phyloP scores from a whole-genome alignment of 2,113 vertebrate genomes.

The Labrus mixtus region DNA sequence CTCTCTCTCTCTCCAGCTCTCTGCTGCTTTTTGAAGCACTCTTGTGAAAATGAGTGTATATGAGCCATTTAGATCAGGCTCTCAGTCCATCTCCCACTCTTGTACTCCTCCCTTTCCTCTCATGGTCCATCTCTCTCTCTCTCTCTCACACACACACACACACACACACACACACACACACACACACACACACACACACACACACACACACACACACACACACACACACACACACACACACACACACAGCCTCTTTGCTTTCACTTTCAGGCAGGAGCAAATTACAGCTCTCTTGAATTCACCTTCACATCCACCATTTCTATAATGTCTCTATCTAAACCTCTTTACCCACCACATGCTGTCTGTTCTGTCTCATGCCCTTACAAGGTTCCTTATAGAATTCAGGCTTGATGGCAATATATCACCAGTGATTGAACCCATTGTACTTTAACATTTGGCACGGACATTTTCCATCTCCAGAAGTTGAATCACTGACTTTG shows the following conservation, averaged over 20 bases:
- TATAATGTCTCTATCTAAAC: conserved; percentile 12
- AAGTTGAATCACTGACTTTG: no score
- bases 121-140: no score
- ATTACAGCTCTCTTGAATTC: conserved; percentile 43
- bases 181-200: conserved; percentile 2
- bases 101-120: conserved; percentile 1
- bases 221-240: neutral
- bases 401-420: no score
- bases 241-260: conserved; percentile 16
- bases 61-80: conserved; percentile 54
- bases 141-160: neutral
- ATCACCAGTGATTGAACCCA: no score
- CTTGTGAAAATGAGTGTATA: conserved; percentile 54
- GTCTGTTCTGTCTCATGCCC: neutral
- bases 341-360: conserved; percentile 8
- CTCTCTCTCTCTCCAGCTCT: conserved; percentile 8
- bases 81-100: conserved; percentile 55
- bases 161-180: neutral
- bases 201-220: neutral
- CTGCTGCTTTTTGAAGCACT: conserved; percentile 54
- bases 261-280: conserved; percentile 43
- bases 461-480: no score
- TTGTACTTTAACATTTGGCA: no score
- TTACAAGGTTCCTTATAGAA: neutral
- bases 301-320: conserved; percentile 15